phyloP scores from a whole-genome alignment of 2,113 vertebrate species.

The Lycocorax pyrrhopterus region DNA sequence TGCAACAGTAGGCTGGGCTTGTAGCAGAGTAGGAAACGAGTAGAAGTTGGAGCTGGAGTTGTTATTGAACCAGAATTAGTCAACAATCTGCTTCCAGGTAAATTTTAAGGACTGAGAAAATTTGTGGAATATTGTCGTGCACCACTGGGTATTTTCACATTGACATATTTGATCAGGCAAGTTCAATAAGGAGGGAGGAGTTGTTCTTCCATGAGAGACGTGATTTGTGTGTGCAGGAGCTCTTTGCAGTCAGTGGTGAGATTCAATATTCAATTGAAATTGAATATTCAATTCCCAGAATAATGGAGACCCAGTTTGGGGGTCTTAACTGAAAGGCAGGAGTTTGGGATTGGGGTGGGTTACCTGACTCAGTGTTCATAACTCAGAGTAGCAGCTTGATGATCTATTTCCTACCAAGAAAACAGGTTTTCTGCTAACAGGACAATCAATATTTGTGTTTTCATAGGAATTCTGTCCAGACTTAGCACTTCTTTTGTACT shows the following conservation, averaged over 20 bases:
- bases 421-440: not conserved
- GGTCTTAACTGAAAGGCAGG: not conserved
- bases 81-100: not conserved
- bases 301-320: not conserved
- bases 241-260: not conserved
- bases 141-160: not conserved
- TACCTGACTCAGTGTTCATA: not conserved
- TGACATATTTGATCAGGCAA: not conserved
- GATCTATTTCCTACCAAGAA: not conserved
- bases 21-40: not conserved
- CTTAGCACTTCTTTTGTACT: not conserved
- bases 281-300: not conserved
- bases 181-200: not conserved
- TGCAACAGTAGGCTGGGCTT: not conserved
- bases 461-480: not conserved
- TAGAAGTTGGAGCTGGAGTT: not conserved
- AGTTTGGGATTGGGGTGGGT: not conserved
- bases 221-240: not conserved
- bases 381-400: not conserved
- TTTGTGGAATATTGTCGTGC: not conserved
- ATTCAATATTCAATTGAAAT: not conserved
- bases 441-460: not conserved
- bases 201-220: rapidly evolving
- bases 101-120: not conserved
- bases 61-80: not conserved